Percentiles rank a stretch among this genome's conserved stretches.
These are phyloP conservation scores for Emesis furor DNA, from an alignment of 2,888 invertebrate genomes.

Conservation along the genomic window DNA sequence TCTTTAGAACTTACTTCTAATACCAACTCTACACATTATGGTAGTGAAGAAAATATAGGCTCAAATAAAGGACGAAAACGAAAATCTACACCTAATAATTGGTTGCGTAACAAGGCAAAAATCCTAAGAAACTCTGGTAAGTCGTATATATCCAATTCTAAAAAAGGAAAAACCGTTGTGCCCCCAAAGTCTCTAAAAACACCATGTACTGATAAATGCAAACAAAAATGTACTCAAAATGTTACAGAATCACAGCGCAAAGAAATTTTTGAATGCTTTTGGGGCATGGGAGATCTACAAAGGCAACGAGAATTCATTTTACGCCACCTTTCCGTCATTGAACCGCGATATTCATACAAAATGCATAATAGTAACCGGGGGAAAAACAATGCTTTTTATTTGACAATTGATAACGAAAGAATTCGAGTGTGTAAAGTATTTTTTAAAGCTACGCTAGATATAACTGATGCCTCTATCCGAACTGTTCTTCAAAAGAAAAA, in stretches of 20 bases:
- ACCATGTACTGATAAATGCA: slow-evolving; percentile 62
- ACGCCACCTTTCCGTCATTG: slow-evolving; percentile 48
- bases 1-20: not conserved
- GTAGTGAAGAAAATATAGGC: not conserved
- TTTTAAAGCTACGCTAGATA: slow-evolving; percentile 39
- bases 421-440: slow-evolving; percentile 46
- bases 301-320: slow-evolving; percentile 66
- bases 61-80: slow-evolving; percentile 37
- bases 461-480: slow-evolving; percentile 44
- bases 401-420: slow-evolving; percentile 53
- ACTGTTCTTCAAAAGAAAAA: slow-evolving; percentile 39
- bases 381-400: slow-evolving; percentile 72
- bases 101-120: slow-evolving; percentile 51
- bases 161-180: slow-evolving; percentile 45
- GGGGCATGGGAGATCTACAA: slow-evolving; percentile 57
- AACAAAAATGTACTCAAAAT: slow-evolving; percentile 65
- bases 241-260: slow-evolving; percentile 55
- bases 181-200: slow-evolving; percentile 52
- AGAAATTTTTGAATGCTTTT: slow-evolving; percentile 61
- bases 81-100: slow-evolving; percentile 37
- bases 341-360: slow-evolving; percentile 67
- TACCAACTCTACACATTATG: not conserved
- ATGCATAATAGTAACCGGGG: slow-evolving; percentile 58
- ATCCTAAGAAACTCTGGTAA: slow-evolving; percentile 58
- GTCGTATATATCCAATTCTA: slow-evolving; percentile 47